A percentile compares a stretch with the other conserved stretches of the same genome.
Evolutionary conservation across 2,888 invertebrate genomes (phyloP).

Genomic region (Meta bourneti): DNA sequence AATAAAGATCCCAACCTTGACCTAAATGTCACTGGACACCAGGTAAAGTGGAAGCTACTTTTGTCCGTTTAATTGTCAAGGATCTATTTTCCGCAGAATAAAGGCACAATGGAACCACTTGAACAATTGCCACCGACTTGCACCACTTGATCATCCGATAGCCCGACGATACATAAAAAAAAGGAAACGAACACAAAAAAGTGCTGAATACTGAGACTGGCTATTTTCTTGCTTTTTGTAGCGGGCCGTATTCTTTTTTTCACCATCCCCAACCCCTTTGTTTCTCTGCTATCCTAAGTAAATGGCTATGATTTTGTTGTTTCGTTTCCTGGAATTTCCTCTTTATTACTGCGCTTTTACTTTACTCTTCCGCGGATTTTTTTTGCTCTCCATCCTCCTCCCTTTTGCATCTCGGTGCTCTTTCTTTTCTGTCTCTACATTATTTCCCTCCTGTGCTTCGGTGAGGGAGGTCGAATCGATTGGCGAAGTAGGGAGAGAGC

Average conservation of each 20-base stretch:
- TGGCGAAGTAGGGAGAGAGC: constrained; percentile 18
- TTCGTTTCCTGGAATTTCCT: constrained; percentile 73
- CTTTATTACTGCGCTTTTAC: constrained; percentile 67
- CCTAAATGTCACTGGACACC: neutral
- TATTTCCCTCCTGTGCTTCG: constrained; percentile 6
- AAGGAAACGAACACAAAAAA: constrained; percentile 27
- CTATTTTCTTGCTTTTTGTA: constrained; percentile 35
- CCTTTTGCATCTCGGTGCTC: neutral
- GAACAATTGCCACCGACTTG: constrained; percentile 45
- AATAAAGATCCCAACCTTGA: constrained; percentile 1
- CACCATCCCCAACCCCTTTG: constrained; percentile 33
- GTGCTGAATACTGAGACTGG: constrained; percentile 38
- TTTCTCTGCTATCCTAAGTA: constrained; percentile 70
- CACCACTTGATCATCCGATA: constrained; percentile 12
- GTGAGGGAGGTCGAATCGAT: neutral
- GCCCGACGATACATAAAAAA: neutral
- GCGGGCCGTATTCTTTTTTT: constrained; percentile 30
- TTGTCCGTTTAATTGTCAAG: neutral
- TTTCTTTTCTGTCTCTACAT: constrained; percentile 25
- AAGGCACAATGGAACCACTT: neutral
- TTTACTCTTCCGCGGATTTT: neutral
- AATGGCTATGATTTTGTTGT: constrained; percentile 74
- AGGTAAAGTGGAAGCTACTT: neutral
- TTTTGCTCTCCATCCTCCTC: neutral
- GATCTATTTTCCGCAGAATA: neutral